Percentiles rank a stretch among this genome's conserved stretches.
phyloP scores from a whole-genome alignment of 2,888 invertebrate genomes.

The Torymus tubicola region DNA sequence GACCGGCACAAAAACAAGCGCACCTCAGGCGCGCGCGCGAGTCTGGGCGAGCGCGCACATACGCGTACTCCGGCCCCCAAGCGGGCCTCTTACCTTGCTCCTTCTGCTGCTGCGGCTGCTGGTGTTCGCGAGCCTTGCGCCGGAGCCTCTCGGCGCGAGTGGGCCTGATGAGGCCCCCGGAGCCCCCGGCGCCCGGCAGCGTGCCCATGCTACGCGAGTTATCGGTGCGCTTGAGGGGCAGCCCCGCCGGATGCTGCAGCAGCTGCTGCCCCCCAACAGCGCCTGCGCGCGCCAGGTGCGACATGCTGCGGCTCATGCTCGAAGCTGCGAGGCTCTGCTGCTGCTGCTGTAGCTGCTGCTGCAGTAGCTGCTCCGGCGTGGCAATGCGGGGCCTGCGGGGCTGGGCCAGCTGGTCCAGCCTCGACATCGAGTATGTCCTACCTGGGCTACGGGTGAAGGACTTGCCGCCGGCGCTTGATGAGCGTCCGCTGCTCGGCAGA shows the following conservation, averaged over 20 bases:
- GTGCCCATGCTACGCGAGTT: slow-evolving; percentile 76
- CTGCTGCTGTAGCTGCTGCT: slow-evolving; percentile 69
- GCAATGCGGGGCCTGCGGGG: slow-evolving; percentile 80
- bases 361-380: slow-evolving; percentile 62
- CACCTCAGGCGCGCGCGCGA: neutral
- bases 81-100: slow-evolving; percentile 27
- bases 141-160: slow-evolving; percentile 74
- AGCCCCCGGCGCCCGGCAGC: slow-evolving; percentile 61
- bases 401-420: slow-evolving; percentile 90
- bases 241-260: slow-evolving; percentile 79
- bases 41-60: neutral
- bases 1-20: too few relatives aligned
- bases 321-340: slow-evolving; percentile 72
- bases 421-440: slow-evolving; percentile 96
- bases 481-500: slow-evolving; percentile 1
- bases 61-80: too few relatives aligned
- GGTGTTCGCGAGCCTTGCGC: slow-evolving; percentile 73
- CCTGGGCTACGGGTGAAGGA: slow-evolving; percentile 80
- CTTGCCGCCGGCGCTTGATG: slow-evolving; percentile 66
- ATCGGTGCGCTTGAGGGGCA: slow-evolving; percentile 74
- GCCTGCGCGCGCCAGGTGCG: slow-evolving; percentile 80
- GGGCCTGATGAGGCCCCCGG: slow-evolving; percentile 63
- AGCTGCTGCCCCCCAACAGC: slow-evolving; percentile 79
- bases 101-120: slow-evolving; percentile 14
- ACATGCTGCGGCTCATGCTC: slow-evolving; percentile 85